phyloP scores from a whole-genome alignment of 2,797 vertebrate genomes.

The Coluber constrictor region DNA sequence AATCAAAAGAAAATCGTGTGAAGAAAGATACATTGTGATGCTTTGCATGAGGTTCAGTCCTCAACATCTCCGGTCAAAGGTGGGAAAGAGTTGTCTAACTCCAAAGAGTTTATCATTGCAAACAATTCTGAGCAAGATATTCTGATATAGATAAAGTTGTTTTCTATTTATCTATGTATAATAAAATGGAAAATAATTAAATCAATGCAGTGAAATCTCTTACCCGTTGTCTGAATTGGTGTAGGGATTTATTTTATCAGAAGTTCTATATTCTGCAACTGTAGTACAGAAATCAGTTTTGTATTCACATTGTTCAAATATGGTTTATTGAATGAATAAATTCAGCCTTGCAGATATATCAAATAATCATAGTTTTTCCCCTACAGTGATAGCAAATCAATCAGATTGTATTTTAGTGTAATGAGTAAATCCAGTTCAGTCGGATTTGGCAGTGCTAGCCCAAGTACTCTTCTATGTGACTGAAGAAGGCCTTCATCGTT shows the following conservation, averaged over 20 bases:
- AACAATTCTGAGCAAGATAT: not conserved
- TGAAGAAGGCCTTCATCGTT: not conserved
- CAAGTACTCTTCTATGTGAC: not conserved
- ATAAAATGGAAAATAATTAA: not conserved
- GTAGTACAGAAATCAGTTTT: not conserved
- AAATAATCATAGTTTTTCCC: not conserved
- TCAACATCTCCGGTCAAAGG: not conserved
- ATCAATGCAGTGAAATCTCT: not conserved
- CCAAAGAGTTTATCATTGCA: not conserved
- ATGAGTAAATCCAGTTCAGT: not conserved
- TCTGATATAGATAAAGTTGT: not conserved
- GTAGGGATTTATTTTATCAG: not conserved
- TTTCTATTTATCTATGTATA: not conserved
- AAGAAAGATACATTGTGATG: not conserved
- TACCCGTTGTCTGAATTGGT: not conserved
- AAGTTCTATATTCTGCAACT: not conserved
- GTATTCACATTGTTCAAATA: not conserved
- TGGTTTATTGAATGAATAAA: not conserved
- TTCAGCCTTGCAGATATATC: not conserved
- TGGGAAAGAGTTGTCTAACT: not conserved
- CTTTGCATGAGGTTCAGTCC: too few relatives aligned
- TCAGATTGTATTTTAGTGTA: not conserved
- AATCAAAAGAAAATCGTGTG: not conserved
- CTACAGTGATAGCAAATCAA: not conserved
- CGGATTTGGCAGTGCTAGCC: not conserved